phyloP scores from a whole-genome alignment of 2,888 invertebrate species.

The Amitus sp. region DNA sequence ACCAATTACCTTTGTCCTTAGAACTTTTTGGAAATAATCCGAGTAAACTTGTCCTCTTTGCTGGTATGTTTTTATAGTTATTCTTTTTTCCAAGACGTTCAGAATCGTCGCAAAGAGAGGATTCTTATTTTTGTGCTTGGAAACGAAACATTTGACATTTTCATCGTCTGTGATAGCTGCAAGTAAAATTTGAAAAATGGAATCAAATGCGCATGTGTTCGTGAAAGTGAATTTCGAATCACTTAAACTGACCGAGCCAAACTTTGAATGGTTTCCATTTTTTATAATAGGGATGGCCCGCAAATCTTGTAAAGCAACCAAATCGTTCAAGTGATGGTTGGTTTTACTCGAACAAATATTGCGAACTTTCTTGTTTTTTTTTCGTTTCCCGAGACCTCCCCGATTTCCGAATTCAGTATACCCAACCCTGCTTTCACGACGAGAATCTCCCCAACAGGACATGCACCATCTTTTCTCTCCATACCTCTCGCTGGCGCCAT shows the following conservation, averaged over 20 bases:
- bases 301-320: neutral
- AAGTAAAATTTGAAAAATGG: conserved; percentile 15
- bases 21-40: conserved; percentile 5
- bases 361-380: neutral
- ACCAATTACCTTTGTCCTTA: neutral
- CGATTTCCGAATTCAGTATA: neutral
- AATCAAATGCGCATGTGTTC: conserved; percentile 17
- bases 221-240: conserved; percentile 3
- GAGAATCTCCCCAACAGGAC: neutral
- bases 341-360: neutral
- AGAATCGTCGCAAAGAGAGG: neutral
- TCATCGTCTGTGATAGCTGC: conserved; percentile 7
- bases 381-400: neutral
- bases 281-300: neutral
- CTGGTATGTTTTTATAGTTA: neutral
- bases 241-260: neutral
- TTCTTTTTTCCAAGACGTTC: neutral
- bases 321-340: neutral
- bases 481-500: conserved; percentile 12
- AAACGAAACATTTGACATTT: neutral
- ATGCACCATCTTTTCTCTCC: conserved; percentile 17
- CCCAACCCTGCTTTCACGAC: neutral
- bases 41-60: conserved; percentile 4
- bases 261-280: neutral
- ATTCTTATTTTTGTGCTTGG: neutral